Percentiles rank a stretch among this genome's conserved stretches.
These are phyloP conservation scores for Eupithecia inturbata DNA, from an alignment of 2,888 invertebrate species.

Conservation along the genomic window DNA sequence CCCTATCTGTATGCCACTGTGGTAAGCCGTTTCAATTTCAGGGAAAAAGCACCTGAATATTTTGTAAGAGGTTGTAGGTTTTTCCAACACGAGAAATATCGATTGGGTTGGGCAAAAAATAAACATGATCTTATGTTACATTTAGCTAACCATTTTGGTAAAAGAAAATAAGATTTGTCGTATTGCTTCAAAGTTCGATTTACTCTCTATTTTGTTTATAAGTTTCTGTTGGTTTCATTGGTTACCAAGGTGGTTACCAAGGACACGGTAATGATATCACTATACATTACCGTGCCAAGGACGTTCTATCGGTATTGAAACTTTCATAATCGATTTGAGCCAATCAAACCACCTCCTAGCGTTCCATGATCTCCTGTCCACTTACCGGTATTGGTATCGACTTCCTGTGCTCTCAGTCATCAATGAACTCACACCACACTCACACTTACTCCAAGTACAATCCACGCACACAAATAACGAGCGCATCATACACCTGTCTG, in stretches of 20 bases:
- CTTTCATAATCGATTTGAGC: slow-evolving; percentile 10
- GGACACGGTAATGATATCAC: too few relatives aligned
- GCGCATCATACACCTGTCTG: slow-evolving; percentile 48
- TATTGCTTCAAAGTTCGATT: not conserved
- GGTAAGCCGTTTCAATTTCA: not conserved
- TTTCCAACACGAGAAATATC: not conserved
- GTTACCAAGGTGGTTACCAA: not conserved
- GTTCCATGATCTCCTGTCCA: slow-evolving; percentile 27
- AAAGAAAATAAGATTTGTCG: not conserved
- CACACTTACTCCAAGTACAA: slow-evolving; percentile 37
- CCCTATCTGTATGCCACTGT: slow-evolving; percentile 20
- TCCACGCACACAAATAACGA: slow-evolving; percentile 17
- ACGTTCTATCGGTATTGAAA: not conserved
- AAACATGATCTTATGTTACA: not conserved
- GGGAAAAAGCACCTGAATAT: not conserved
- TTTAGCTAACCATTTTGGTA: not conserved
- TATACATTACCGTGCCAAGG: too few relatives aligned
- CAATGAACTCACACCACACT: slow-evolving; percentile 36
- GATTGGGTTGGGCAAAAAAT: not conserved
- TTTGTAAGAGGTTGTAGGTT: not conserved
- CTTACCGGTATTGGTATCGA: slow-evolving; percentile 23
- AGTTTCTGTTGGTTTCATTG: not conserved
- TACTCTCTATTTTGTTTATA: not conserved
- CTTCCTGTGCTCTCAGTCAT: slow-evolving; percentile 31
- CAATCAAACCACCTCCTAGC: slow-evolving; percentile 14